Conservation (phyloP, 2,888 invertebrate species). For the Himalopsyche anomala region DNA sequence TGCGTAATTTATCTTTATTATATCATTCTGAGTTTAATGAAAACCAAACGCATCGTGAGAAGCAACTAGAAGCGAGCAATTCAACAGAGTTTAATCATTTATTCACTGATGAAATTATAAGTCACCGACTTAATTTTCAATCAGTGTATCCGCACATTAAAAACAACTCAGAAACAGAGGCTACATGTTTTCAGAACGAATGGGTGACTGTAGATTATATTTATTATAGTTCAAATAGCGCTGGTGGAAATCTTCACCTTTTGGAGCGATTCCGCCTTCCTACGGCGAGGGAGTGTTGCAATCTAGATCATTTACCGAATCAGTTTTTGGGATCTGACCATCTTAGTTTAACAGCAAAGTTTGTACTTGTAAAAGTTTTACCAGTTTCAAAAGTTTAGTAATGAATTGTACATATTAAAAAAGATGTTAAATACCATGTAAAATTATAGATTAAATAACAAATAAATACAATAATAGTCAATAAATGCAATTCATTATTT, state of each 20-base stretch:
- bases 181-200: slow-evolving; percentile 85
- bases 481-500: too few relatives aligned
- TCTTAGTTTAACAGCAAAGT: slow-evolving; percentile 85
- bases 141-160: slow-evolving; percentile 82
- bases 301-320: slow-evolving; percentile 84
- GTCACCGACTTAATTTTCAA: slow-evolving; percentile 81
- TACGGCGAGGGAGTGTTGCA: slow-evolving; percentile 77
- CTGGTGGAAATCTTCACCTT: slow-evolving; percentile 72
- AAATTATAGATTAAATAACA: too few relatives aligned
- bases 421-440: too few relatives aligned
- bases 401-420: neutral
- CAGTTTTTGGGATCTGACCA: slow-evolving; percentile 87
- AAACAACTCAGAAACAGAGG: slow-evolving; percentile 75
- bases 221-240: slow-evolving; percentile 77
- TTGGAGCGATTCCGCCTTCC: slow-evolving; percentile 82
- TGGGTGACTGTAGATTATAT: slow-evolving; percentile 95
- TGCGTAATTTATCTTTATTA: slow-evolving; percentile 49
- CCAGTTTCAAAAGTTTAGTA: slow-evolving; percentile 31
- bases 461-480: too few relatives aligned
- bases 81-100: slow-evolving; percentile 65
- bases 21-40: slow-evolving; percentile 60
- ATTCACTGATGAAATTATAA: slow-evolving; percentile 80
- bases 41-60: slow-evolving; percentile 19
- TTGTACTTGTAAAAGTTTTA: slow-evolving; percentile 69
- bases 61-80: slow-evolving; percentile 66